phyloP scores from a whole-genome alignment of 2,113 vertebrate genomes.

The Brienomyrus longianalis region DNA sequence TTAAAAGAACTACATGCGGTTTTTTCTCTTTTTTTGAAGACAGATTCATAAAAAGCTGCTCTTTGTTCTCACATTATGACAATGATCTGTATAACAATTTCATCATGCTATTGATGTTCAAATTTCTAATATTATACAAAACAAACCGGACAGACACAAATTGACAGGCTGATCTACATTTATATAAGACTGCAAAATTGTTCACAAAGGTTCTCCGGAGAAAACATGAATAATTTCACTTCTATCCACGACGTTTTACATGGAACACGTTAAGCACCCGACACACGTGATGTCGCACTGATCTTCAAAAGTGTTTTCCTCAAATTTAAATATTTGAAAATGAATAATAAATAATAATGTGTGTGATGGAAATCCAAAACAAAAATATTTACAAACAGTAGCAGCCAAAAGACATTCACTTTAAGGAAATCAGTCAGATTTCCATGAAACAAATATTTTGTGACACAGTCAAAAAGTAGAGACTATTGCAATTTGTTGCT shows the following conservation, averaged over 20 bases:
- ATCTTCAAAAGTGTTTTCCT: background rate
- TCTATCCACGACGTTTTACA: background rate
- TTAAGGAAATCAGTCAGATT: conserved; percentile 7
- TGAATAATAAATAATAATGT: background rate
- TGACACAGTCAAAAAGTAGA: background rate
- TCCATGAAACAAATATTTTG: background rate
- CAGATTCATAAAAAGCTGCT: background rate
- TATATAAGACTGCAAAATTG: background rate
- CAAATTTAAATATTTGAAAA: background rate
- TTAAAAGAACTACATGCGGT: background rate
- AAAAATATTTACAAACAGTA: background rate
- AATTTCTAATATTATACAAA: background rate
- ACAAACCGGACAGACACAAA: background rate
- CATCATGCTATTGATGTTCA: background rate
- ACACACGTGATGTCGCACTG: background rate
- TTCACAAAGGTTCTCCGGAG: background rate
- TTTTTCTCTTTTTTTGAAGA: background rate
- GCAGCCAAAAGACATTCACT: background rate
- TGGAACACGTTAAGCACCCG: background rate
- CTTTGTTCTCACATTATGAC: background rate
- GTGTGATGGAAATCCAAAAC: background rate
- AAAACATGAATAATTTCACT: background rate
- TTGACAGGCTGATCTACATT: background rate
- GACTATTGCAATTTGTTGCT: conserved; percentile 19
- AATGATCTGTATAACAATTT: background rate